Percentiles rank a stretch among this genome's conserved stretches.
These are phyloP conservation scores for Anhinga rufa DNA, from an alignment of 2,113 vertebrate genomes.

Conservation along the genomic window DNA sequence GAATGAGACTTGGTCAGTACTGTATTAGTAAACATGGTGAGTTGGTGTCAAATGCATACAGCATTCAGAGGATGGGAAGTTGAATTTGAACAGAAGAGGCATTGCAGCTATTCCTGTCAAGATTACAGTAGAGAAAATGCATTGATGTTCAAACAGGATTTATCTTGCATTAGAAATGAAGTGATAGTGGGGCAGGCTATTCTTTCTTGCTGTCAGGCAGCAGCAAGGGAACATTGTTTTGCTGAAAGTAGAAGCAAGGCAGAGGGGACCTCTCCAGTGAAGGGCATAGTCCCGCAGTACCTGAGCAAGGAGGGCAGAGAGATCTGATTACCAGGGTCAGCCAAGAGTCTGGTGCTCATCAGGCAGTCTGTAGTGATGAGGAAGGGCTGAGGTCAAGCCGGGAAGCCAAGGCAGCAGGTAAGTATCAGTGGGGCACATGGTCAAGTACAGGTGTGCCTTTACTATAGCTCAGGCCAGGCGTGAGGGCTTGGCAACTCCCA, in stretches of 20 bases:
- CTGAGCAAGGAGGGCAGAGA: background rate
- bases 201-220: background rate
- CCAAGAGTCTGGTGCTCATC: background rate
- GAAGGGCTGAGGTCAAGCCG: background rate
- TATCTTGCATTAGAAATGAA: background rate
- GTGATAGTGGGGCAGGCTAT: background rate
- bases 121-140: background rate
- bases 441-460: background rate
- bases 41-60: background rate
- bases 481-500: background rate
- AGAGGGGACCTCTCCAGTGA: background rate
- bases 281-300: background rate
- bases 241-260: background rate
- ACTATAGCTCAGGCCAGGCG: background rate
- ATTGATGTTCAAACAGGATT: background rate
- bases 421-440: background rate
- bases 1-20: background rate
- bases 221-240: background rate
- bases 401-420: background rate
- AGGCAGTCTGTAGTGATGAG: background rate
- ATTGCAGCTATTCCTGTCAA: slow-evolving; percentile 5
- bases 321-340: background rate
- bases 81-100: background rate
- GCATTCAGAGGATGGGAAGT: background rate
- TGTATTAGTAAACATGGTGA: background rate